Conservation (phyloP, 92 coral and sea anemone species). For the Porites divaricata region DNA sequence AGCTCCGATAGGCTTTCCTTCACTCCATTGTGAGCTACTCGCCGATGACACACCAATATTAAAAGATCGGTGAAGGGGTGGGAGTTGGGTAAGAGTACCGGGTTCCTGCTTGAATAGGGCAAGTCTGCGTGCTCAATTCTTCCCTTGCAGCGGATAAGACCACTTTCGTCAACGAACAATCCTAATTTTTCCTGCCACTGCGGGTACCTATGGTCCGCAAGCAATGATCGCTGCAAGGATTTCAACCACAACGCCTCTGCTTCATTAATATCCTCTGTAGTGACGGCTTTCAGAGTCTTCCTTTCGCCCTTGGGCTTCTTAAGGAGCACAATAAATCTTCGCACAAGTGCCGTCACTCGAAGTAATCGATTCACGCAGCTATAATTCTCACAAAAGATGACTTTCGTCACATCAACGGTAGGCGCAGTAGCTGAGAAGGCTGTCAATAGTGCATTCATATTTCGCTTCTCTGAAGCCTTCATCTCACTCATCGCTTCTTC, state of each 20-base stretch:
- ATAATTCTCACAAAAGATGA: conserved; percentile 9
- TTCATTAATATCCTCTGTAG: conserved; percentile 19
- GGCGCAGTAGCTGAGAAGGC: neutral
- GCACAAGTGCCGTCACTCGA: conserved; percentile 5
- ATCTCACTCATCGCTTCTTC: neutral
- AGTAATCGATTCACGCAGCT: neutral
- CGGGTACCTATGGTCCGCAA: conserved; percentile 4
- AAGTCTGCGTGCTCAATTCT: conserved; percentile 37
- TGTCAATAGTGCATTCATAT: neutral
- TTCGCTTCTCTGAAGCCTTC: conserved; percentile 14
- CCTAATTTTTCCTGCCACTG: conserved; percentile 43
- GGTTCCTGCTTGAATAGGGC: conserved; percentile 30
- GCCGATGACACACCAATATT: conserved; percentile 31
- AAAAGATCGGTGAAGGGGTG: conserved; percentile 24
- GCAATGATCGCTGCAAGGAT: conserved; percentile 27
- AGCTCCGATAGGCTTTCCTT: conserved; percentile 37
- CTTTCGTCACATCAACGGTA: neutral
- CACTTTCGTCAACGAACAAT: conserved; percentile 24
- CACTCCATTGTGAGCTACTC: conserved; percentile 52
- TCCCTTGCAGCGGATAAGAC: conserved; percentile 48
- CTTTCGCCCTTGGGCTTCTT: neutral
- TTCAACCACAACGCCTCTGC: conserved; percentile 35
- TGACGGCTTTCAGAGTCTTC: neutral
- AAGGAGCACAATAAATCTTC: neutral
- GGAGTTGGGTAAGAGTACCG: conserved; percentile 31